These are phyloP conservation scores for Labeo calbasu DNA, from an alignment of 2,797 vertebrate species.

Conservation along the genomic window DNA sequence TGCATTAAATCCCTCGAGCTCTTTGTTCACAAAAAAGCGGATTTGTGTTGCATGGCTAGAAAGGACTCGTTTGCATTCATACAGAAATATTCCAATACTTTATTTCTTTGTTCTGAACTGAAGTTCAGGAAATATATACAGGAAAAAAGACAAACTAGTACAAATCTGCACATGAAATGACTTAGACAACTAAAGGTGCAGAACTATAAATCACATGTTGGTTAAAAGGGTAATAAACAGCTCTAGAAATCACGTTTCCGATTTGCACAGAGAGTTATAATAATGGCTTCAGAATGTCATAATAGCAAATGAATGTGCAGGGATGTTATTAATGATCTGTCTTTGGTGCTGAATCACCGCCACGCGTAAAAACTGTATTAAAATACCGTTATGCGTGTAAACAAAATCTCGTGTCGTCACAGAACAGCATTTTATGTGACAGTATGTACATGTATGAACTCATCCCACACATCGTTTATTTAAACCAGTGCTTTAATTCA, in stretches of 20 bases:
- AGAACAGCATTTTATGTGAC: slow-evolving; percentile 1
- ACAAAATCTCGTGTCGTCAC: not conserved
- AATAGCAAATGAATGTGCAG: not conserved
- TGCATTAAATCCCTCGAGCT: not conserved
- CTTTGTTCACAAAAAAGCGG: no score
- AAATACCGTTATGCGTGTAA: slow-evolving; percentile 14
- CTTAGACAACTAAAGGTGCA: slow-evolving; percentile 39
- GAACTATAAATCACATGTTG: slow-evolving; percentile 19
- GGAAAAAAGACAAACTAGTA: slow-evolving; percentile 48
- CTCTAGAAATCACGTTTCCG: slow-evolving; percentile 41
- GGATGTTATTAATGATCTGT: not conserved
- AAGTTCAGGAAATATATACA: slow-evolving; percentile 48
- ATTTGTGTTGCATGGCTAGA: not conserved
- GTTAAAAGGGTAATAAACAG: slow-evolving; percentile 5
- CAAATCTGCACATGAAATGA: slow-evolving; percentile 41
- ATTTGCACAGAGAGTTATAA: slow-evolving; percentile 5
- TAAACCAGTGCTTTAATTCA: slow-evolving; percentile 33
- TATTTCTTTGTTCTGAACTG: slow-evolving; percentile 57
- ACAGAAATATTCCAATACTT: slow-evolving; percentile 58
- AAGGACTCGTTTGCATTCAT: slow-evolving; percentile 23
- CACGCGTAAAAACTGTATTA: not conserved
- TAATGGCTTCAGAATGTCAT: not conserved
- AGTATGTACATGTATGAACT: not conserved
- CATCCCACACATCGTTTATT: slow-evolving; percentile 5
- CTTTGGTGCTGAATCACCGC: slow-evolving; percentile 37